These are phyloP conservation scores for Amphipoea lucens DNA, from an alignment of 2,888 invertebrate genomes.

Conservation along the genomic window DNA sequence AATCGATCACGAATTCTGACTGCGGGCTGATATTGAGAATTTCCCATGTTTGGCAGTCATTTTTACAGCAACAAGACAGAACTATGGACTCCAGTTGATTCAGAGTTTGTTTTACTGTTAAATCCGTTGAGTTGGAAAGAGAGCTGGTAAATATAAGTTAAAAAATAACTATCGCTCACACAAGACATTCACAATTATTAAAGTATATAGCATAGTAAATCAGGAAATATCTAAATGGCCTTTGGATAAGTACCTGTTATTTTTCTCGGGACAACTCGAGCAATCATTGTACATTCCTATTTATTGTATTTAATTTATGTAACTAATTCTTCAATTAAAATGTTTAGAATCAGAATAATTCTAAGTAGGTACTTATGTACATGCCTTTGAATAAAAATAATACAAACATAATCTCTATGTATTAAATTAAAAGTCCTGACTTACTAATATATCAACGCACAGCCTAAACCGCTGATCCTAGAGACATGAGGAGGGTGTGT, in stretches of 20 bases:
- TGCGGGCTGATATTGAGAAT: not conserved
- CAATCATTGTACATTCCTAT: conserved; percentile 9
- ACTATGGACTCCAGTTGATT: too few relatives aligned
- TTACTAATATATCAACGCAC: too few relatives aligned
- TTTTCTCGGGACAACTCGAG: not conserved
- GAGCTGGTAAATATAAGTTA: not conserved
- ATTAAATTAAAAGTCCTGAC: too few relatives aligned
- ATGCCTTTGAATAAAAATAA: conserved; percentile 7
- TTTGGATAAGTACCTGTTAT: not conserved
- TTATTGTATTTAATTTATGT: not conserved
- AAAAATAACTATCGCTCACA: not conserved
- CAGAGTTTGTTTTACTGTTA: not conserved
- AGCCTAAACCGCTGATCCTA: too few relatives aligned
- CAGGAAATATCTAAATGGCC: not conserved
- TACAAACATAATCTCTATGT: not conserved
- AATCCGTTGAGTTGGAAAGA: not conserved
- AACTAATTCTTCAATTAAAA: not conserved
- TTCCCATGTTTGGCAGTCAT: not conserved
- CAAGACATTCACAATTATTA: not conserved
- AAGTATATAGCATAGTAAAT: not conserved
- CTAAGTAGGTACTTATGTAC: conserved; percentile 4
- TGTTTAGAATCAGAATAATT: conserved; percentile 17
- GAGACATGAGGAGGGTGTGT: too few relatives aligned
- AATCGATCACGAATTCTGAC: not conserved
- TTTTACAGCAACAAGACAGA: not conserved